Evolutionary conservation across 2,888 invertebrate genomes (phyloP).

Genomic region (Rhynchonema sp.): DNA sequence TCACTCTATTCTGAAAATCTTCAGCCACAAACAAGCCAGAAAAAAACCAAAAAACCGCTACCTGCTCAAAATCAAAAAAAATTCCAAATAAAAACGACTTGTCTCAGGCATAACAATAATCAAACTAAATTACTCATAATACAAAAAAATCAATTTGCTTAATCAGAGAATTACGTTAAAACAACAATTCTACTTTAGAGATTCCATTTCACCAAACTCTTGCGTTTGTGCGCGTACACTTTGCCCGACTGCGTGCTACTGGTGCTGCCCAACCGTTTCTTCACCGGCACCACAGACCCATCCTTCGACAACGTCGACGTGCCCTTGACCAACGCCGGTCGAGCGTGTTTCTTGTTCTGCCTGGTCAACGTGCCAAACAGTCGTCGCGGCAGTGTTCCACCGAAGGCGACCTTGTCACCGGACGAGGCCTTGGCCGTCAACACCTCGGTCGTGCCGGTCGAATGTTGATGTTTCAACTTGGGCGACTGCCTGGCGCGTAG

Average conservation of each 20-base stretch:
- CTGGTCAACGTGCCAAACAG: background rate
- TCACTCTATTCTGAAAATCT: too few relatives aligned
- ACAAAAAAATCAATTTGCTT: too few relatives aligned
- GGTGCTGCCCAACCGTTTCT: background rate
- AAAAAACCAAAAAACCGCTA: too few relatives aligned
- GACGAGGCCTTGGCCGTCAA: background rate
- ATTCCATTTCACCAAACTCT: background rate
- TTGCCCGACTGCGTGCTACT: background rate
- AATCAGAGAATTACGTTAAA: too few relatives aligned
- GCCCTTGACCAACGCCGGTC: background rate
- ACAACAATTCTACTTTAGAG: too few relatives aligned
- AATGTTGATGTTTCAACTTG: background rate
- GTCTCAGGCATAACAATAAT: too few relatives aligned
- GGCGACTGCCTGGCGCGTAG: background rate
- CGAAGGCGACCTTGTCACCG: background rate
- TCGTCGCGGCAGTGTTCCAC: background rate
- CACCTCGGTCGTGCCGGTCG: background rate
- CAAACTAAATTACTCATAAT: too few relatives aligned
- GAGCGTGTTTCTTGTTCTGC: too few relatives aligned
- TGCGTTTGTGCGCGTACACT: background rate
- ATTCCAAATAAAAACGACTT: too few relatives aligned
- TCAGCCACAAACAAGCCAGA: too few relatives aligned
- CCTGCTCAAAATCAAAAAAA: too few relatives aligned
- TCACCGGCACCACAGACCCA: too few relatives aligned
- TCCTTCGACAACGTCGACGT: background rate